Conservation (phyloP, 2,888 invertebrate species). For the Ormyrus rosae region DNA sequence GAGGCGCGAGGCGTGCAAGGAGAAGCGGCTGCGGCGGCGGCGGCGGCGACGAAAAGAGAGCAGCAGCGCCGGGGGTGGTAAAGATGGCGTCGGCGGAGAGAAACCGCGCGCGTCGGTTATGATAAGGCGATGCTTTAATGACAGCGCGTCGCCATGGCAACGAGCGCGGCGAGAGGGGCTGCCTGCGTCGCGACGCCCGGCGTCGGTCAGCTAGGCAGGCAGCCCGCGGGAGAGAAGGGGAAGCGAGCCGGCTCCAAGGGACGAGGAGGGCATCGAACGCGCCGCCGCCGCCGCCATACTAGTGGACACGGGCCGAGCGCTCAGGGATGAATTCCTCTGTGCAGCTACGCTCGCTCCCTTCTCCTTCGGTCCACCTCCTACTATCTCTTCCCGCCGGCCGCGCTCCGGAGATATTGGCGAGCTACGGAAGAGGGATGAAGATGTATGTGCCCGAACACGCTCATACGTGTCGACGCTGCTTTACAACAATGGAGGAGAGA, state of each 20-base stretch:
- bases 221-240: conserved; percentile 4
- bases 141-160: conserved; percentile 71
- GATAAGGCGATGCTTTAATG: conserved; percentile 77
- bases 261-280: conserved; percentile 69
- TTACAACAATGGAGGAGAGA: conserved; percentile 61
- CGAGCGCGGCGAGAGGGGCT: conserved; percentile 69
- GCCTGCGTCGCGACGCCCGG: conserved; percentile 68
- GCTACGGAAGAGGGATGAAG: conserved; percentile 2
- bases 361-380: conserved; percentile 41
- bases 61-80: conserved; percentile 67
- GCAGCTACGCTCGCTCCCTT: conserved; percentile 60
- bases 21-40: conserved; percentile 57
- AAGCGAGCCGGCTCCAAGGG: not conserved
- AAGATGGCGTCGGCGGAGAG: conserved; percentile 72
- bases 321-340: conserved; percentile 70
- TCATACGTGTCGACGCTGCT: conserved; percentile 59
- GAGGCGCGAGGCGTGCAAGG: not conserved
- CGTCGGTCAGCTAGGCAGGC: conserved; percentile 71
- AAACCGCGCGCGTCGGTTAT: conserved; percentile 74
- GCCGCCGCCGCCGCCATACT: conserved; percentile 70
- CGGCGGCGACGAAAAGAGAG: conserved; percentile 58
- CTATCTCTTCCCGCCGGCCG: conserved; percentile 43
- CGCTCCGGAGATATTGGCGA: conserved; percentile 1
- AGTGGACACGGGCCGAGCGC: conserved; percentile 69
- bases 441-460: not conserved